phyloP scores from a whole-genome alignment of 2,797 vertebrate species.

The Darevskia mixta region DNA sequence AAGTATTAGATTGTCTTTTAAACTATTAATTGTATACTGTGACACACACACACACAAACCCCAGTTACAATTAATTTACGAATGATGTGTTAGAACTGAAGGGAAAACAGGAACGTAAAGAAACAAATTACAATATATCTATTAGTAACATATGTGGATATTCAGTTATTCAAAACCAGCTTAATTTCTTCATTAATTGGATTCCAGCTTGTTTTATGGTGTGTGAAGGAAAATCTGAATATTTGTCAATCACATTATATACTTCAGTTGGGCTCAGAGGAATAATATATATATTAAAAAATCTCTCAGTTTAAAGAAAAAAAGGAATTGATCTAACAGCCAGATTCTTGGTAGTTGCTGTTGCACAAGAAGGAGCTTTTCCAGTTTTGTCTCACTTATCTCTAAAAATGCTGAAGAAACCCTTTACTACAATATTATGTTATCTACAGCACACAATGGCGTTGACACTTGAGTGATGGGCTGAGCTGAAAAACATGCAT shows the following conservation, averaged over 20 bases:
- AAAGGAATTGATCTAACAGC: not conserved
- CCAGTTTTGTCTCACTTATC: not conserved
- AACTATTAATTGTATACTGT: not conserved
- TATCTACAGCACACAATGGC: too few species aligned
- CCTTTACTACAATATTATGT: not conserved
- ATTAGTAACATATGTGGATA: not conserved
- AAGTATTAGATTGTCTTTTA: not conserved
- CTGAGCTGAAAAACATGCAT: not conserved
- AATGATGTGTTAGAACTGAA: not conserved
- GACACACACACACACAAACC: not conserved
- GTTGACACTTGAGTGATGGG: not conserved
- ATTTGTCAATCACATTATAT: not conserved
- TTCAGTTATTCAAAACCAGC: not conserved
- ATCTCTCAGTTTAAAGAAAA: too few species aligned
- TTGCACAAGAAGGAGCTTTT: not conserved
- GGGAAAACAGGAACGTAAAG: not conserved
- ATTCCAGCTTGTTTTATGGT: not conserved
- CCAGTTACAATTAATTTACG: not conserved
- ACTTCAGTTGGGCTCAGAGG: not conserved
- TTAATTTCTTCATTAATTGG: slow-evolving; percentile 7
- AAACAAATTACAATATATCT: not conserved
- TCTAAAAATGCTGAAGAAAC: not conserved
- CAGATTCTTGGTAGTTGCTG: not conserved
- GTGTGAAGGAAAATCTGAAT: not conserved
- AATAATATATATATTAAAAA: not conserved